Base-by-base conservation (phyloP, 2,888 invertebrate species). In the Gryllus longicercus region DNA sequence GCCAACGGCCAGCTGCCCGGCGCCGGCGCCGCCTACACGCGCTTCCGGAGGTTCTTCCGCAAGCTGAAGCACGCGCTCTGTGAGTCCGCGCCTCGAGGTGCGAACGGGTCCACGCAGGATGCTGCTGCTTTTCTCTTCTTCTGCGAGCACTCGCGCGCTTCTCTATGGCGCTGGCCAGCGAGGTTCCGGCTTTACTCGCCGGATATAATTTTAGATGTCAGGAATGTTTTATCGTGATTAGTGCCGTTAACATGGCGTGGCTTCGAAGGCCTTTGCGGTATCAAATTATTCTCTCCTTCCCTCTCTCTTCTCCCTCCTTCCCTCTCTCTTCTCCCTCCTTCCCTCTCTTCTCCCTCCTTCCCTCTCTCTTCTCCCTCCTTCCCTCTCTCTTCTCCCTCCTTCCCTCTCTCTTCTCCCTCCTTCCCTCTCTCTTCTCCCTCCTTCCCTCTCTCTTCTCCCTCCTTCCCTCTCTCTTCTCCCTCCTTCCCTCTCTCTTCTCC, bases 1-100 rank as follows among this genome's bases (percentile, higher is more conserved):
- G 76, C 51, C 80, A 14, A 75, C 78, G 75, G 51, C 1, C 12
- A 16, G 11, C 12, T 11, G 16, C 63, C 14, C 5, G 1, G 8
- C 8, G 16, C 63, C 63, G 63, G 63, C n/a, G 63, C 63, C 14
- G 63, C 63, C 14, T 77, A 79, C 50, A 77, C 81, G 18, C 76
- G 81, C 21, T 79, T 82, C 76, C 78, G 79, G 78, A 81, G 78
- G 79, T 82, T 83, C 80, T 82, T 83, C 80, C 78, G 81, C 63
- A 83, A 82, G 77, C 79, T 83, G 50, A 82, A 82, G 79, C 82
- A 81, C 76, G 81, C 82, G 14, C 81, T 83, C 78, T 82, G 83
- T 82, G 81, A 83, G 83, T 82, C 78, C n/a, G 23, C 38, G 38
- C 38, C 38, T 38, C 38, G 38, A 38, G 38, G 38, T 38, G 38